Base-by-base conservation (phyloP, 2,113 vertebrate genomes). In the Rhineura floridana region DNA sequence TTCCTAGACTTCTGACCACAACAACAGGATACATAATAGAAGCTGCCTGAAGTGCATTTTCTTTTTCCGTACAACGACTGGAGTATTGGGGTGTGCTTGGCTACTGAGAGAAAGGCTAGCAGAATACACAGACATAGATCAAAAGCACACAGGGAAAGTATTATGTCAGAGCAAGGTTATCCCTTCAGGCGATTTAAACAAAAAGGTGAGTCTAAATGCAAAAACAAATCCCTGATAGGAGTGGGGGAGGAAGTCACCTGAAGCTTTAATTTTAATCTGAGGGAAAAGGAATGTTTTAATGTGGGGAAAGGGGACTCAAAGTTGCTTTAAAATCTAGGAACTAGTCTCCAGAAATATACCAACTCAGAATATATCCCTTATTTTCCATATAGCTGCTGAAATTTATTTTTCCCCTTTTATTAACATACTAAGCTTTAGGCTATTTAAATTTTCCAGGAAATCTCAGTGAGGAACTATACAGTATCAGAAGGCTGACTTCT, bases 371-470 rank as follows among this genome's bases (percentile, higher is more conserved):
- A 90, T 89, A 91, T 2, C 83, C 75, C 87, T 55, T 81, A 83
- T 72, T 10, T 75, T 91, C 25, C 87, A 59, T 10, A 87, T 89
- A 92, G 11, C 69, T 10, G 19, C 33, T 86, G 46, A 44, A 46
- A 28, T 82, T 85, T 88, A 90, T 93, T 91, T 88, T 87, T 25
- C 42, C 33, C 86, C 6, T 72, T 72, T 72, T 28, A 9, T 4
- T 88, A 90, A 59, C 82, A 46, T 83, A 65, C 36, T 76, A 63
- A 93, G 86, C 48, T 70, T 19, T 73, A 90, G 70, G 28, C 39
- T 91, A 62, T 81, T 91, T 83, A 76, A 92, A 90, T 92, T 91
- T 91, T 67, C 55, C 77, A 94, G 83, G 59, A 91, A 92, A 94
- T 88, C 42, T 91, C 69, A 85, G 67, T 65, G 48, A 90, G 83